Evolutionary conservation across 2,113 vertebrate genomes (phyloP), one percentile per base, ranked within the genome.

Genomic region (Columba janthina): DNA sequence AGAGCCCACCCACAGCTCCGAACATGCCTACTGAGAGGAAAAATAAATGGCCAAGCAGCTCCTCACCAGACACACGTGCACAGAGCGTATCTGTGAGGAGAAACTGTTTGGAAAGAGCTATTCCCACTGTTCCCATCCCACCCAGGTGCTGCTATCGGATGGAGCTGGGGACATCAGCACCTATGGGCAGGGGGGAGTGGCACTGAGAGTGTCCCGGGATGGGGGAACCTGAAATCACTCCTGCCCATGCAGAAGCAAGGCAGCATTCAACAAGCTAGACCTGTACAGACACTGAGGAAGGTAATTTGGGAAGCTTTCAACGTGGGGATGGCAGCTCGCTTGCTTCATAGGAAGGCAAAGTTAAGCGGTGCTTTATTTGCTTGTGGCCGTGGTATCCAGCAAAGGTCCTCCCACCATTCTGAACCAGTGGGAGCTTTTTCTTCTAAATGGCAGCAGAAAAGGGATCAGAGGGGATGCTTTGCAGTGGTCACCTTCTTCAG

Each of bases 11-110:
- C 98, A 98, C 98, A 96, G 98, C 95, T 98, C 95, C 29, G 88
- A 97, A 93, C 95, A 95, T 85, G 97, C 98, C 98, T 96, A 97
- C 91, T 19, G 97, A 97, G 98, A 98, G 98, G 97, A 97, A 98
- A 99, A 99, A 98, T 98, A 99, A 99, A 99, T 98, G 97, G 74
- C 95, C 90, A 56, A 96, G 96, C 95, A 97, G 96, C 95, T 96
- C 91, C 97, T 97, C 76, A 90, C 96, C 97, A 98, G 97, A 94
- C 94, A 91, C n/a, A 53, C 96, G 94, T 96, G 93, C 57, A 42
- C 90, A 60, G 88, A 97, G 96, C 87, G 48, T 88, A 73, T 89
- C 93, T 82, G 71, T 32, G 75, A 85, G 64, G 76, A 97, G 73
- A 69, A 96, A 29, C 82, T 94, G 86, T 83, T 89, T 75, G 80